These are phyloP conservation scores for Falco naumanni DNA, from an alignment of 2,797 vertebrate genomes.

Conservation along the genomic window DNA sequence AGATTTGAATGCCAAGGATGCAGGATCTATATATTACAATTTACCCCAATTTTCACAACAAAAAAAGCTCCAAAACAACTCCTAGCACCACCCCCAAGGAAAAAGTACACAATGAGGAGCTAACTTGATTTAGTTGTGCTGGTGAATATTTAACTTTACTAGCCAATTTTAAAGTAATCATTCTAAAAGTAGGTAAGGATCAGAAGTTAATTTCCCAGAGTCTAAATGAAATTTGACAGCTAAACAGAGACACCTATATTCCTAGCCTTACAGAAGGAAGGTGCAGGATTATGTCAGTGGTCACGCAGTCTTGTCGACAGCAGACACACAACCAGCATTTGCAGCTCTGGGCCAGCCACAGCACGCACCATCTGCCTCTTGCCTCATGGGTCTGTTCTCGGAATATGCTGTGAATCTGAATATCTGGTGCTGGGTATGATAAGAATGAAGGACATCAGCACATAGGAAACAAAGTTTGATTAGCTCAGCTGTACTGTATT, in stretches of 20 bases:
- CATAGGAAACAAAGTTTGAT: not conserved
- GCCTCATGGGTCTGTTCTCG: not conserved
- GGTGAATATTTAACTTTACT: not conserved
- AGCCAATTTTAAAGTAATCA: not conserved
- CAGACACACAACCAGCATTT: not conserved
- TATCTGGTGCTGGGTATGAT: not conserved
- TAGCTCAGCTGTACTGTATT: not conserved
- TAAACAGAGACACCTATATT: not conserved
- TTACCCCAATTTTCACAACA: not conserved
- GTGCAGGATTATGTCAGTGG: not conserved
- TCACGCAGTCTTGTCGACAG: not conserved
- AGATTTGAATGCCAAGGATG: not conserved
- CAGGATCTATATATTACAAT: not conserved
- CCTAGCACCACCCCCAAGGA: rapidly evolving
- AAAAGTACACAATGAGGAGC: not conserved
- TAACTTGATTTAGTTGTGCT: not conserved
- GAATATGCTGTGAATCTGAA: not conserved
- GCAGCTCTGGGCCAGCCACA: not conserved
- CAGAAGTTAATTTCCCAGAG: not conserved
- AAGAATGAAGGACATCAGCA: not conserved
- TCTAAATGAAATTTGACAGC: not conserved
- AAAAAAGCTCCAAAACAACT: not conserved
- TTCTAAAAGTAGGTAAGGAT: not conserved
- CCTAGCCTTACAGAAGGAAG: not conserved
- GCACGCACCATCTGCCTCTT: not conserved